Conservation (phyloP, 2,113 vertebrate genomes). For the Dolichotis patagonum region DNA sequence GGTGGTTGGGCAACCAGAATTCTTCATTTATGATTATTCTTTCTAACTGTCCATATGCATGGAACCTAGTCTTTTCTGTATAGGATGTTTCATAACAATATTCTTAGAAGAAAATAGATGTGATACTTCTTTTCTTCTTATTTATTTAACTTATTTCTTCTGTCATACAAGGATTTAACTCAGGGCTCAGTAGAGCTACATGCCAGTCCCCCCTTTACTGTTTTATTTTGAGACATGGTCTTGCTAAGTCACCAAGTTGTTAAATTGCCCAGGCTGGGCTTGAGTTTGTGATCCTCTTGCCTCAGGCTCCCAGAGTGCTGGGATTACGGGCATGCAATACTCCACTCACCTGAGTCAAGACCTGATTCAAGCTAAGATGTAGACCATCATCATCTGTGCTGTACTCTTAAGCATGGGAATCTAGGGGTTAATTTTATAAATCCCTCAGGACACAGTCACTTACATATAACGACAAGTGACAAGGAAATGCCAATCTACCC, state of each 20-base stretch:
- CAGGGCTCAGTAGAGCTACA: too few species aligned
- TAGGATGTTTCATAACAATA: not conserved
- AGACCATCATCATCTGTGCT: not conserved
- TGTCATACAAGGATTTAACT: not conserved
- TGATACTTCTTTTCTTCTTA: not conserved
- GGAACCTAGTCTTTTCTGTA: not conserved
- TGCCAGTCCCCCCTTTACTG: not conserved
- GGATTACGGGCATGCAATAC: not conserved
- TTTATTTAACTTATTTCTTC: not conserved
- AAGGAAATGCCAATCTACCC: constrained; percentile 14
- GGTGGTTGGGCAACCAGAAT: not conserved
- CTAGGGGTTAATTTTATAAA: not conserved
- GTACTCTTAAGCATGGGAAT: not conserved
- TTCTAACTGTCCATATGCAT: not conserved
- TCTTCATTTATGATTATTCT: not conserved
- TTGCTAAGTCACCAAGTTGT: not conserved
- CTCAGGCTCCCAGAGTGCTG: not conserved
- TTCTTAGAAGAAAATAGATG: not conserved
- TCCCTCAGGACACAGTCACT: not conserved
- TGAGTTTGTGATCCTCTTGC: not conserved
- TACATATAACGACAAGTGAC: not conserved
- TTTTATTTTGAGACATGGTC: not conserved
- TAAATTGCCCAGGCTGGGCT: not conserved
- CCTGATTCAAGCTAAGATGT: not conserved
- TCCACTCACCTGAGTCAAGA: not conserved